phyloP scores from a whole-genome alignment of 2,113 vertebrate genomes.

The Boulengeromyrus knoepffleri region DNA sequence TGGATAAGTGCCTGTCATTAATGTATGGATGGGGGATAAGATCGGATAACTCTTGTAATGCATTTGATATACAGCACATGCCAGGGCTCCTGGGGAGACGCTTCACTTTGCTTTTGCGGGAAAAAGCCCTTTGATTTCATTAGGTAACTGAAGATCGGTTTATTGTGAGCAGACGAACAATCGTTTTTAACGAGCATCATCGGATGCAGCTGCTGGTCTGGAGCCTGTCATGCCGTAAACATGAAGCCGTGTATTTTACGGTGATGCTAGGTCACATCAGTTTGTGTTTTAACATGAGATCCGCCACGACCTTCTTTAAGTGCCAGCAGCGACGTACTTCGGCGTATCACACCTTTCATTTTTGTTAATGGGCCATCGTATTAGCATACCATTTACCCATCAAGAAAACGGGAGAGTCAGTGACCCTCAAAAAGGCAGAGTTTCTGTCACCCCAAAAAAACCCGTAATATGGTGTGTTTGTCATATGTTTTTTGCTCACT shows the following conservation, averaged over 20 bases:
- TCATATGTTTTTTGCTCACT: not conserved
- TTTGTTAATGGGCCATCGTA: no score
- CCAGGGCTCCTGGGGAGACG: not conserved
- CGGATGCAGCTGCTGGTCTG: not conserved
- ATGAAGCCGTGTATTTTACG: not conserved
- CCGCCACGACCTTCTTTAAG: not conserved
- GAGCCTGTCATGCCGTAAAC: not conserved
- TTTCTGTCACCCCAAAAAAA: not conserved
- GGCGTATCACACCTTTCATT: not conserved
- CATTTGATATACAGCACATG: not conserved
- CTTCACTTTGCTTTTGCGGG: not conserved
- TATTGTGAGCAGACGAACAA: not conserved
- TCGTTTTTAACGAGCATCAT: not conserved
- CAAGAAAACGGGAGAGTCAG: no score
- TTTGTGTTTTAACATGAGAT: not conserved
- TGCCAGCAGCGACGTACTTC: not conserved
- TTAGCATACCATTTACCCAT: no score
- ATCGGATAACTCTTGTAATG: not conserved
- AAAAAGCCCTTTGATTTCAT: conserved; percentile 13
- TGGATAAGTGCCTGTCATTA: conserved; percentile 9
- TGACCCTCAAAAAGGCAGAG: not conserved
- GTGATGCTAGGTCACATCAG: not conserved
- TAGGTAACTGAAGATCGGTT: conserved; percentile 23
- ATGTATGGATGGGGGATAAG: not conserved
- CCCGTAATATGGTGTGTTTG: not conserved